These are phyloP conservation scores for Tenthredo distinguenda DNA, from an alignment of 2,888 invertebrate genomes.

Conservation along the genomic window DNA sequence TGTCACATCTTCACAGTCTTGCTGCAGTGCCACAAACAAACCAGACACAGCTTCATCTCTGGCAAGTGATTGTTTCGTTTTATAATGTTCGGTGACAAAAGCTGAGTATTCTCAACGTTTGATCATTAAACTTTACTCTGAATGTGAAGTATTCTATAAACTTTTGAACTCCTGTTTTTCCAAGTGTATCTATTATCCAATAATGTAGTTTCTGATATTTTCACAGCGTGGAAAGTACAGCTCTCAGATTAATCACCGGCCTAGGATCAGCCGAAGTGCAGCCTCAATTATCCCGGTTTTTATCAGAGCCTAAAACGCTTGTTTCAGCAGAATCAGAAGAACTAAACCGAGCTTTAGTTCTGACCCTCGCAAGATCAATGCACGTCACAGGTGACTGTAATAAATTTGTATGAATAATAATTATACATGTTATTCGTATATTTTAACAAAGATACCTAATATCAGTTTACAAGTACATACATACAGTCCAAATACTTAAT, in stretches of 20 bases:
- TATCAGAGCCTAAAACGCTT: constrained; percentile 94
- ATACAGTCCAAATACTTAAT: background rate
- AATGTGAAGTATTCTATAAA: background rate
- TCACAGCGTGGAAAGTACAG: constrained; percentile 91
- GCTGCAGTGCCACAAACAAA: constrained; percentile 96
- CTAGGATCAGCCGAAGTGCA: constrained; percentile 97
- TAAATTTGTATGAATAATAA: constrained; percentile 19
- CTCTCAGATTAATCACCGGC: constrained; percentile 91
- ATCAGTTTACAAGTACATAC: background rate
- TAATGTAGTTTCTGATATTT: constrained; percentile 57
- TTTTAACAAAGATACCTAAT: background rate
- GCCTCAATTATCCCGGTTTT: constrained; percentile 93
- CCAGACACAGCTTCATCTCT: constrained; percentile 95
- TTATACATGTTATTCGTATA: constrained; percentile 8
- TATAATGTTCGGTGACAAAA: constrained; percentile 21
- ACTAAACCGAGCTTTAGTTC: constrained; percentile 93
- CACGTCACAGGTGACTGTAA: constrained; percentile 89
- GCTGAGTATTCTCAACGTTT: constrained; percentile 64
- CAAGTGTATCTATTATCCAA: constrained; percentile 53
- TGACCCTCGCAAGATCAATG: constrained; percentile 95
- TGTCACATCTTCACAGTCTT: constrained; percentile 94
- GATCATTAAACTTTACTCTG: background rate
- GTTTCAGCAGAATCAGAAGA: constrained; percentile 97
- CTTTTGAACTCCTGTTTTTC: background rate
- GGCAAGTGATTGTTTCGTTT: constrained; percentile 79